A percentile compares a stretch with the other conserved stretches of the same genome.
Conservation (phyloP, 2,797 vertebrate genomes). For the Sciaenops ocellatus region DNA sequence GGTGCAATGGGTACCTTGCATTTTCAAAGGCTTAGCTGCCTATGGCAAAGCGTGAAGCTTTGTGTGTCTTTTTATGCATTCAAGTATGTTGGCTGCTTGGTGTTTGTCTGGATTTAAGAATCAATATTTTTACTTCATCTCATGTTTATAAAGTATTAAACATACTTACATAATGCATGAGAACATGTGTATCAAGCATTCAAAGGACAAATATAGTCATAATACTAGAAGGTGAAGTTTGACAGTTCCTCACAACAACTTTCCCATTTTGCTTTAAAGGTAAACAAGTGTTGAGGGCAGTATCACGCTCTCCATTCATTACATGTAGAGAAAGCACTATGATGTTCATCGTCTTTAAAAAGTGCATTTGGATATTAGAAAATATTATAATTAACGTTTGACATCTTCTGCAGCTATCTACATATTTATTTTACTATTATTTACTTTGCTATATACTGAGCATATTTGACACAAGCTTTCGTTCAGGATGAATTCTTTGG, state of each 20-base stretch:
- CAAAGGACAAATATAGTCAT: not conserved
- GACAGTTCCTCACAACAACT: not conserved
- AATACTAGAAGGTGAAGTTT: not conserved
- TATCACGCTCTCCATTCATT: not conserved
- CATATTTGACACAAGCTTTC: not conserved
- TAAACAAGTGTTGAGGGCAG: not conserved
- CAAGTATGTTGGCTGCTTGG: not conserved
- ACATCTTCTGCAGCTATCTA: not conserved
- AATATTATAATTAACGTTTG: not conserved
- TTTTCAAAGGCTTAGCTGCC: slow-evolving; percentile 2
- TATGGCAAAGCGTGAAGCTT: slow-evolving; percentile 21
- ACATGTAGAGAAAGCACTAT: not conserved
- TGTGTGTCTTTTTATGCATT: not conserved
- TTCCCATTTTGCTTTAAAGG: not conserved
- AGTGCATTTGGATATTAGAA: no score
- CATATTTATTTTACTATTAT: not conserved
- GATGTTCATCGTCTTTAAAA: not conserved
- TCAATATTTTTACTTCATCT: no score
- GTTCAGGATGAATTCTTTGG: no score
- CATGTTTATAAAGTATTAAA: slow-evolving; percentile 1
- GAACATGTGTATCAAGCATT: not conserved
- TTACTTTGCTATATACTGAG: not conserved
- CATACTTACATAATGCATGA: not conserved
- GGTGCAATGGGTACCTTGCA: not conserved
- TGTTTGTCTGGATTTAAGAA: no score